A percentile compares a stretch with the other conserved stretches of the same genome.
phyloP scores from a whole-genome alignment of 1,140 invertebrate species.

The Macrosteles quadrilineatus region DNA sequence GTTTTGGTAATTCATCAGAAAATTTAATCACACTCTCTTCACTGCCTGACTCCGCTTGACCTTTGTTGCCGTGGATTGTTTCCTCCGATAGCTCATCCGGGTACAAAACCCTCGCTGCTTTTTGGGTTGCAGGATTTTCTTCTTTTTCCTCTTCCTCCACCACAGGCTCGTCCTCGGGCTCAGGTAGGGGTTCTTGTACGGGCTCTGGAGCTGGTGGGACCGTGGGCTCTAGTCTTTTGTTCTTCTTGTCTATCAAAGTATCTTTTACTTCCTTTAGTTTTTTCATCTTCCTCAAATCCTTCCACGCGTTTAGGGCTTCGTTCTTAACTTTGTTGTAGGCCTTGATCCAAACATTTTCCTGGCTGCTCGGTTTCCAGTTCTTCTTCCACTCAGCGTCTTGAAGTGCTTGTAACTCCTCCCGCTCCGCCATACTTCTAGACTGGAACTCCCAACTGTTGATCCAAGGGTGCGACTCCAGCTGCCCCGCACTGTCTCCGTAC shows the following conservation, averaged over 20 bases:
- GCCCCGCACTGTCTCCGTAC: neutral
- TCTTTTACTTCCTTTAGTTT: slow-evolving; percentile 12
- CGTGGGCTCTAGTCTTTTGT: neutral
- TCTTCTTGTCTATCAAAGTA: neutral
- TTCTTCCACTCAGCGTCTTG: neutral
- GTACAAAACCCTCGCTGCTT: no score
- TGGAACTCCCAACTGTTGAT: slow-evolving; percentile 8
- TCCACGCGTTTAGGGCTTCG: neutral
- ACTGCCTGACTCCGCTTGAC: no score
- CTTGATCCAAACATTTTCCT: neutral
- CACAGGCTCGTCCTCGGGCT: no score
- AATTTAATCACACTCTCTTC: no score
- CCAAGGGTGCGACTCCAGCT: neutral
- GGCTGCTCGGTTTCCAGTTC: neutral
- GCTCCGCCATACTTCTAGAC: neutral
- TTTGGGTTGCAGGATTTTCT: no score
- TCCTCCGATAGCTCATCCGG: no score
- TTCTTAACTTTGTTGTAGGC: no score
- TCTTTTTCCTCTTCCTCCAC: no score
- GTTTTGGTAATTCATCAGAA: no score
- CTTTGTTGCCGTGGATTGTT: no score
- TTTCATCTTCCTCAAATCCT: neutral
- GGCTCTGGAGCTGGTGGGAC: no score
- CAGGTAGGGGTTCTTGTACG: no score
- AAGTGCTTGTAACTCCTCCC: neutral